A percentile compares a stretch with the other conserved stretches of the same genome.
phyloP scores from a whole-genome alignment of 2,888 invertebrate species.

The Troglohyphantes excavatus region DNA sequence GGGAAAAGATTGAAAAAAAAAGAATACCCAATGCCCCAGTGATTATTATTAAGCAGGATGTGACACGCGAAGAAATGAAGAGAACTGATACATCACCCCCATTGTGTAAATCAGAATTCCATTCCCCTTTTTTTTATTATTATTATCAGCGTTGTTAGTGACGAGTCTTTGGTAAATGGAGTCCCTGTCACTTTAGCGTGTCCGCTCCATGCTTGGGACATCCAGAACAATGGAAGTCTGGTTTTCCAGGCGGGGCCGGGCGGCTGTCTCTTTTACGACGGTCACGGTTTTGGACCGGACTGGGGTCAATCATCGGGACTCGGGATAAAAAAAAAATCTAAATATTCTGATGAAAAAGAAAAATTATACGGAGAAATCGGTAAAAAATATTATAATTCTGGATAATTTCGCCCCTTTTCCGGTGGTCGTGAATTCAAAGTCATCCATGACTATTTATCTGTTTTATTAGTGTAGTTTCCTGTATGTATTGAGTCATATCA shows the following conservation, averaged over 20 bases:
- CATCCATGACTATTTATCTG: too few relatives aligned
- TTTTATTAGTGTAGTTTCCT: too few relatives aligned
- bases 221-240: constrained; percentile 58
- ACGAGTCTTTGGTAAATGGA: constrained; percentile 30
- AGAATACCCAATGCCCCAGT: constrained; percentile 42
- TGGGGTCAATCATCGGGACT: constrained; percentile 53
- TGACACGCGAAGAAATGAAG: constrained; percentile 20
- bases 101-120: constrained; percentile 51
- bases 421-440: too few relatives aligned
- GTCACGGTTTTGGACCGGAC: constrained; percentile 45
- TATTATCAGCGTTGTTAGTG: constrained; percentile 5
- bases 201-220: constrained; percentile 61
- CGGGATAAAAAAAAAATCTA: constrained; percentile 17
- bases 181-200: constrained; percentile 55
- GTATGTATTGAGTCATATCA: too few relatives aligned
- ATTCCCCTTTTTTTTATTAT: constrained; percentile 8
- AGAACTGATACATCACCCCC: constrained; percentile 27
- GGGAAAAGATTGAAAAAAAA: constrained; percentile 11
- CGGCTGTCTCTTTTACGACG: constrained; percentile 17
- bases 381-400: not conserved
- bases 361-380: not conserved
- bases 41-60: constrained; percentile 74
- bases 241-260: constrained; percentile 45
- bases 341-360: not conserved
- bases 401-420: too few relatives aligned